Base-by-base conservation (phyloP, 2,888 invertebrate genomes). In the Apodemia hepburni region DNA sequence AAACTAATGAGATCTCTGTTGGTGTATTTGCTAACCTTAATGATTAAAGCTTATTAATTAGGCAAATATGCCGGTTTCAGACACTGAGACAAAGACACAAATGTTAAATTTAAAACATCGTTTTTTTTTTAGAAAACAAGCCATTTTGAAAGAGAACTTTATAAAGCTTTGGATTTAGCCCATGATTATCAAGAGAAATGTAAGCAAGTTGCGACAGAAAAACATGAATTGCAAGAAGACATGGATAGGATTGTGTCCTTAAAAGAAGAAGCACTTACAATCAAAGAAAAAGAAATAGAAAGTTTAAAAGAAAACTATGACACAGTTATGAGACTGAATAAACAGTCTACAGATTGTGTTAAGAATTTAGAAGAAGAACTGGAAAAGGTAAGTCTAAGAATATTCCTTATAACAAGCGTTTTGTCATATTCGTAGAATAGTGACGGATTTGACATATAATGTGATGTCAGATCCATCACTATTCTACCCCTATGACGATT, bases 121-220 rank as follows among this genome's bases (percentile, higher is more conserved):
- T 62, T 61, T 45, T 49, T 59, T 22, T 75, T 78, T 11, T 76
- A 89, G 82, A 93, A 92, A 88, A 84, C 92, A 0, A 92, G 92
- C 66, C 92, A 93, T 51, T 93, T 94, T 70, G 96, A 96, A 83
- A 90, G 92, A 7, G 97, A 97, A 84, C 83, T 96, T 1, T 93
- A 95, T 38, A 95, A 95, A 84, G 94, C 95, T 0, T 80, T 96
- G 57, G 94, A 94, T 71, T 77, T 96, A 49, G 95, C 94, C 0
- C 94, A 94, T 42, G 93, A 93, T 68, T 94, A 93, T 73, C 94
- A 95, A 77, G 93, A 94, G 29, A 95, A 95, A 78, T 92, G 92
- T 65, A 93, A 93, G 64, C 84, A 85, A 51, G 70, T 94, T 0
- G 92, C 93, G 62, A 67, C 75, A 1, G 93, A 94, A 65, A 85